phyloP scores from a whole-genome alignment of 2,888 invertebrate species.

The Ryuthela nishihirai region DNA sequence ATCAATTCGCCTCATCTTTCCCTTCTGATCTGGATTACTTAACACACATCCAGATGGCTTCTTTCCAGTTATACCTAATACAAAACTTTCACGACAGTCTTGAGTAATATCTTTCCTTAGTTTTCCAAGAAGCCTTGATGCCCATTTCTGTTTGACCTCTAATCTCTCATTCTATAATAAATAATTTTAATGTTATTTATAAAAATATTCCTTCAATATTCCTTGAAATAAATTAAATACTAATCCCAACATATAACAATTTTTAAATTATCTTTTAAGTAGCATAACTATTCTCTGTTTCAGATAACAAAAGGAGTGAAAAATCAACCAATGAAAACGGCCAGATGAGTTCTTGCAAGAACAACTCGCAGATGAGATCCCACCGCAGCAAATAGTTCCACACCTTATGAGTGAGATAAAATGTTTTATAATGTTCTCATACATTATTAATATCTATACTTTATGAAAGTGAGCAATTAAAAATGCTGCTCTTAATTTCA shows the following conservation, averaged over 20 bases:
- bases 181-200: background rate
- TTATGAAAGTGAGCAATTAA: no score
- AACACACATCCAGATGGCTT: conserved; percentile 95
- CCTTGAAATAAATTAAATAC: background rate
- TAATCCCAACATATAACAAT: background rate
- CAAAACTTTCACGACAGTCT: conserved; percentile 97
- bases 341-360: no score
- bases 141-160: conserved; percentile 99
- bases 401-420: no score
- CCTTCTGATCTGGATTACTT: conserved; percentile 99
- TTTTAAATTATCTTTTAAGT: background rate
- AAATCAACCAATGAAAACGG: no score
- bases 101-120: conserved; percentile 98
- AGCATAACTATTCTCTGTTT: no score
- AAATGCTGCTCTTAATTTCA: no score
- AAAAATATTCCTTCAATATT: background rate
- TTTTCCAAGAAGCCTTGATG: conserved; percentile 92
- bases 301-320: no score
- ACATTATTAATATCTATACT: no score
- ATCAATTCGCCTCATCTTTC: conserved; percentile 99
- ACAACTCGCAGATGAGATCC: no score
- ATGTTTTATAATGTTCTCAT: no score
- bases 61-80: conserved; percentile 94
- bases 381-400: no score
- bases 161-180: conserved; percentile 88